Percentiles rank a stretch among this genome's conserved stretches.
Conservation (phyloP, 2,797 vertebrate genomes). For the Enteromius treurensis region DNA sequence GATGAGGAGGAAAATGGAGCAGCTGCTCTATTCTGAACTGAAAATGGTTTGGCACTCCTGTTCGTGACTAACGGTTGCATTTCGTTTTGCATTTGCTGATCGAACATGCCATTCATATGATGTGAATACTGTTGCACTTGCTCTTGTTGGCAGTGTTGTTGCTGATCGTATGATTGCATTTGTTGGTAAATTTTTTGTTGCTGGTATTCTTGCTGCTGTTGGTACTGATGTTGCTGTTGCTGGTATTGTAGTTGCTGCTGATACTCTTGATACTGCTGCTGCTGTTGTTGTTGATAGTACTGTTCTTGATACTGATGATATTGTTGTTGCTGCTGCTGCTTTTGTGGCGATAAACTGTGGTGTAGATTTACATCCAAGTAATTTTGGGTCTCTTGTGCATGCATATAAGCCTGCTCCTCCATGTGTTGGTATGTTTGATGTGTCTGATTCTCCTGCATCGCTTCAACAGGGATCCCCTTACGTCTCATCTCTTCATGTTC, state of each 20-base stretch:
- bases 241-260: constrained; percentile 69
- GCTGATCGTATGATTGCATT: constrained; percentile 60
- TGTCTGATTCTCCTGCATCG: constrained; percentile 66
- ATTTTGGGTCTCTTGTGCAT: constrained; percentile 77
- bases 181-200: constrained; percentile 66
- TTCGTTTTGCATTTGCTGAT: constrained; percentile 76
- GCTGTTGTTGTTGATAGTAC: constrained; percentile 70
- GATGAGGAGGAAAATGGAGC: constrained; percentile 78
- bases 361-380: constrained; percentile 83
- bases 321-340: constrained; percentile 68
- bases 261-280: constrained; percentile 67
- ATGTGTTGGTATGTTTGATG: constrained; percentile 63
- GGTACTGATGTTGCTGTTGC: constrained; percentile 52
- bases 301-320: constrained; percentile 74
- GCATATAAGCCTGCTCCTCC: constrained; percentile 71
- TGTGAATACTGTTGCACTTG: constrained; percentile 74
- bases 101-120: constrained; percentile 83
- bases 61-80: constrained; percentile 79
- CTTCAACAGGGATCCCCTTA: constrained; percentile 78
- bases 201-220: constrained; percentile 65
- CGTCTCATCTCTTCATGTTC: constrained; percentile 89
- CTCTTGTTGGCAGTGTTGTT: constrained; percentile 68
- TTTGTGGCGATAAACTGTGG: constrained; percentile 71
- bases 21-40: constrained; percentile 74
- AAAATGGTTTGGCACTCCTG: constrained; percentile 89